Evolutionary conservation across 2,888 invertebrate species (phyloP).

Genomic region (Xanthia icteritia): DNA sequence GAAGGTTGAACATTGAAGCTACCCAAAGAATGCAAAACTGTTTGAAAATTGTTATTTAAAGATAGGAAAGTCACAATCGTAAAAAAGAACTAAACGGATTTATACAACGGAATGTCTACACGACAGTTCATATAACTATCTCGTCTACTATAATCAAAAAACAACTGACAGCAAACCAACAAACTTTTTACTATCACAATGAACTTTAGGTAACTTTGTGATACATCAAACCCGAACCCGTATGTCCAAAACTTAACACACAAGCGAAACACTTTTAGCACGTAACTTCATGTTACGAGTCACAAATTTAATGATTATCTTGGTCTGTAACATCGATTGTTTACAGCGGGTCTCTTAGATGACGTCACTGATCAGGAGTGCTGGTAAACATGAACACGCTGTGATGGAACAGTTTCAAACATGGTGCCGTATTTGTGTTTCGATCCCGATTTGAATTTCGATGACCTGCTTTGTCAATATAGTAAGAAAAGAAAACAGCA

Average conservation of each 20-base stretch:
- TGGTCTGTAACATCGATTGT: constrained; percentile 3
- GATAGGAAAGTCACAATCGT: background rate
- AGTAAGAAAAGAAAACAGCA: no score
- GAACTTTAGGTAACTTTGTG: background rate
- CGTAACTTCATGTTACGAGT: constrained; percentile 26
- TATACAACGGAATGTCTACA: background rate
- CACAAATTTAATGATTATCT: constrained; percentile 11
- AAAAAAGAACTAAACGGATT: no score
- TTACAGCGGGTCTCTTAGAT: background rate
- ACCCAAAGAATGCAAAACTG: background rate
- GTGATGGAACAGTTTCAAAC: constrained; percentile 15
- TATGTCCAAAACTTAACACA: constrained; percentile 25
- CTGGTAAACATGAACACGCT: background rate
- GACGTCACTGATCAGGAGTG: constrained; percentile 1
- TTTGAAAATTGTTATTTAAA: background rate
- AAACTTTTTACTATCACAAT: background rate
- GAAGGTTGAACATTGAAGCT: background rate
- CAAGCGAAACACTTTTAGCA: constrained; percentile 36
- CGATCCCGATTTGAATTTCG: constrained; percentile 24
- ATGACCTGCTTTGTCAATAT: constrained; percentile 5
- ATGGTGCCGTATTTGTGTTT: constrained; percentile 20
- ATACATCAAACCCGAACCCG: constrained; percentile 11
- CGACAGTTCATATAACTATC: background rate
- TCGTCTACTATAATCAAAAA: background rate
- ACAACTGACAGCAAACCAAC: background rate